Evolutionary conservation across 2,797 vertebrate species (phyloP).

Genomic region (Sebastes glaucus): DNA sequence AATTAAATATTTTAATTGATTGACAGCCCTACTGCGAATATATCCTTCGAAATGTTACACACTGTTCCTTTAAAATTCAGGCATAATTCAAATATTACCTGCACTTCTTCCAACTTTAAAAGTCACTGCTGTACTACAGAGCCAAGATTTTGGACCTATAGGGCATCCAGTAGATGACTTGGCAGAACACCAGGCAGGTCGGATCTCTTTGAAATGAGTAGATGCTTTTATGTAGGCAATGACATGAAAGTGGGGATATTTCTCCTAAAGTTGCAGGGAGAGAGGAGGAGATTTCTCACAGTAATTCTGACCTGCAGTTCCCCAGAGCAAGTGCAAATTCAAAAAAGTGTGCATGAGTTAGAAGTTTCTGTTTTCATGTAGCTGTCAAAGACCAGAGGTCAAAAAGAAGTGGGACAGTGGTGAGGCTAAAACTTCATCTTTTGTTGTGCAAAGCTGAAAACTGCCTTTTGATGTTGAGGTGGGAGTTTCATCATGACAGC

Average conservation of each 20-base stretch:
- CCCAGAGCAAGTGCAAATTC: not conserved
- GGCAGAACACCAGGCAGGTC: not conserved
- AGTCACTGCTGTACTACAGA: not conserved
- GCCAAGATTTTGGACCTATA: not conserved
- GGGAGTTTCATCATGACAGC: slow-evolving; percentile 8
- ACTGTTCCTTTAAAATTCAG: not conserved
- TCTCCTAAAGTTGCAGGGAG: not conserved
- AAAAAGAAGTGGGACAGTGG: not conserved
- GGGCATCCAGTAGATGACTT: slow-evolving; percentile 1
- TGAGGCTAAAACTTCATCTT: not conserved
- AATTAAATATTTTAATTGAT: no score
- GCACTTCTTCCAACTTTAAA: not conserved
- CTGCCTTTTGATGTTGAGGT: not conserved
- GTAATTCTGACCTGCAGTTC: not conserved
- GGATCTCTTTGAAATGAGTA: slow-evolving; percentile 25
- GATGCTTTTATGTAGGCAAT: slow-evolving; percentile 24
- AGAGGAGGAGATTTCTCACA: not conserved
- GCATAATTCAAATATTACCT: not conserved
- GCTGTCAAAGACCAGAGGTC: not conserved
- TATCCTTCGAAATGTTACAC: no score
- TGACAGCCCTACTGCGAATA: no score
- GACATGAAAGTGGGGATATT: slow-evolving; percentile 16
- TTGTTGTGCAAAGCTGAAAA: not conserved
- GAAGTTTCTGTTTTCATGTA: not conserved
- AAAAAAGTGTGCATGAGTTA: not conserved